Conservation (phyloP, 2,797 vertebrate species). For the Sebastes reedi region DNA sequence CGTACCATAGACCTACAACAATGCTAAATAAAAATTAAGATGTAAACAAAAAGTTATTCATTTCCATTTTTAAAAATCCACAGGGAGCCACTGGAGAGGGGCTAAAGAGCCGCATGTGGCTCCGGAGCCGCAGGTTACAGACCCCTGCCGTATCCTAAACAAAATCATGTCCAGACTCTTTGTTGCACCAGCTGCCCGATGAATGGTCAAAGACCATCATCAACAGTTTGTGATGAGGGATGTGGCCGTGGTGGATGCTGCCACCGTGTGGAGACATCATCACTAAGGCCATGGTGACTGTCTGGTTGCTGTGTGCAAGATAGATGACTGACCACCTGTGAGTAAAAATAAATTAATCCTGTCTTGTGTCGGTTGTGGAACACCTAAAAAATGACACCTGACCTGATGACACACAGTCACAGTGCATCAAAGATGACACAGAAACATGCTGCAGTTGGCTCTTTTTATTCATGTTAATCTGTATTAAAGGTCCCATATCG, state of each 20-base stretch:
- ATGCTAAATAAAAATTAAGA: too few species aligned
- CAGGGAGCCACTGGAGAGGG: too few species aligned
- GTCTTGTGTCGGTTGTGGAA: background rate
- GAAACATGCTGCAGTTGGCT: background rate
- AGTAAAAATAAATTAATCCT: background rate
- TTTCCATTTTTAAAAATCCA: too few species aligned
- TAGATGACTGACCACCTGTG: background rate
- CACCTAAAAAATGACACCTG: background rate
- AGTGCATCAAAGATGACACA: background rate
- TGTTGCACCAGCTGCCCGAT: background rate
- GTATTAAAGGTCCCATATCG: background rate
- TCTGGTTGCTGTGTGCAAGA: too few species aligned
- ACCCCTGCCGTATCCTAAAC: too few species aligned
- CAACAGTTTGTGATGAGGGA: background rate
- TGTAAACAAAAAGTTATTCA: too few species aligned
- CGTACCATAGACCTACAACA: too few species aligned
- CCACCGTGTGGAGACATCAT: background rate
- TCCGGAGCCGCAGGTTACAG: too few species aligned
- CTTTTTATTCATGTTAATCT: background rate
- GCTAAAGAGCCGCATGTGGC: too few species aligned
- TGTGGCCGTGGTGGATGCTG: too few species aligned
- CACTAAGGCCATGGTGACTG: too few species aligned
- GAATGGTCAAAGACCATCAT: background rate
- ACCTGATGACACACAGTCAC: background rate
- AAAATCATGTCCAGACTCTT: background rate